A percentile compares a stretch with the other conserved stretches of the same genome.
Conservation (phyloP, 1,140 invertebrate genomes). For the Neocloeon triangulifer region DNA sequence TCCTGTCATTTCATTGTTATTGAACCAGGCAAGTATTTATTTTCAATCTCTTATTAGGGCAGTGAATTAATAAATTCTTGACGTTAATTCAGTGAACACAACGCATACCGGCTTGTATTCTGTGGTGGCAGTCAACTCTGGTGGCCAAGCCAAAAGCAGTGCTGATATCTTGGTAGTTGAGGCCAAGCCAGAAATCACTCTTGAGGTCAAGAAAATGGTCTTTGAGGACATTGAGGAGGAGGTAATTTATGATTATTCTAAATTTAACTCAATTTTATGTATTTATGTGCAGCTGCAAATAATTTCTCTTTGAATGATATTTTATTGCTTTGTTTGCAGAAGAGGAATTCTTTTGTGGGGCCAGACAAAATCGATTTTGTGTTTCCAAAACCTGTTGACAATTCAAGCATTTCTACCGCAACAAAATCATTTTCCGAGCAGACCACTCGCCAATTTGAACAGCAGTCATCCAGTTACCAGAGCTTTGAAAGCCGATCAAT, state of each 20-base stretch:
- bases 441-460: neutral
- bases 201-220: constrained; percentile 7
- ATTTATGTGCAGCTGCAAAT: neutral
- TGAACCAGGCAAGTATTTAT: constrained; percentile 30
- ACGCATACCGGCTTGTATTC: constrained; percentile 46
- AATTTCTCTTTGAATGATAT: too few species aligned
- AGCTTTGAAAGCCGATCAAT: constrained; percentile 4
- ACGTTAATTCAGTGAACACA: constrained; percentile 26
- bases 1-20: constrained; percentile 40
- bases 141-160: constrained; percentile 51
- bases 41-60: neutral
- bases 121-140: constrained; percentile 43
- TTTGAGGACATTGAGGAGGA: constrained; percentile 7
- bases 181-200: constrained; percentile 29
- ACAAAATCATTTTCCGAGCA: neutral
- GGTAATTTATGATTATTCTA: too few species aligned
- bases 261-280: neutral
- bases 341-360: too few species aligned
- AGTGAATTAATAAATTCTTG: too few species aligned
- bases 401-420: too few species aligned
- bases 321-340: too few species aligned
- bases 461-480: too few species aligned
- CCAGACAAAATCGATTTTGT: too few species aligned
- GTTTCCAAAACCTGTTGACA: too few species aligned
- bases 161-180: constrained; percentile 53